Conservation (phyloP, 2,888 invertebrate species). For the Heliconius ismenius region DNA sequence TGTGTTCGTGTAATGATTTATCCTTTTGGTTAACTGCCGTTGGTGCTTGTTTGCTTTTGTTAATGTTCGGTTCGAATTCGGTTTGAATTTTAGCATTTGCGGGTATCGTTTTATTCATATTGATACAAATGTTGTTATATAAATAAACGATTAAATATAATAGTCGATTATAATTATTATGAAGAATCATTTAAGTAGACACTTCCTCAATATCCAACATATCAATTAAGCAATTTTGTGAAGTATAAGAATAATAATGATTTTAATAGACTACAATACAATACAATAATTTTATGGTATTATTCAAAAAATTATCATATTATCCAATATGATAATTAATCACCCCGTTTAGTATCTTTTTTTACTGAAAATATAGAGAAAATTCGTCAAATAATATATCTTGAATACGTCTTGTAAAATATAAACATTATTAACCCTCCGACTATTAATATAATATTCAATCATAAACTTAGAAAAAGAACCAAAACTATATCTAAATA, state of each 20-base stretch:
- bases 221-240: not conserved
- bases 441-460: not conserved
- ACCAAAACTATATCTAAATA: not conserved
- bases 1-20: slow-evolving; percentile 14
- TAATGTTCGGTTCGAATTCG: not conserved
- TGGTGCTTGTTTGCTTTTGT: slow-evolving; percentile 3
- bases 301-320: too few species aligned
- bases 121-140: not conserved
- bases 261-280: not conserved
- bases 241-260: not conserved
- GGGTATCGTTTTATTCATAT: not conserved
- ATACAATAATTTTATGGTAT: too few species aligned
- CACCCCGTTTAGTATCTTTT: too few species aligned
- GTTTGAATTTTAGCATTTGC: not conserved
- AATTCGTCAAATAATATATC: too few species aligned
- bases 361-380: too few species aligned
- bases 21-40: slow-evolving; percentile 3
- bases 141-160: not conserved
- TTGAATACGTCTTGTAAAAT: too few species aligned
- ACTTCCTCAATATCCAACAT: not conserved
- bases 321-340: too few species aligned
- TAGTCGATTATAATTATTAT: too few species aligned
- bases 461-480: not conserved
- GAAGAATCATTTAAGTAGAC: not conserved
- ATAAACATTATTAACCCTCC: too few species aligned